Conservation (phyloP, 2,113 vertebrate genomes). For the Herpailurus yagouaroundi region DNA sequence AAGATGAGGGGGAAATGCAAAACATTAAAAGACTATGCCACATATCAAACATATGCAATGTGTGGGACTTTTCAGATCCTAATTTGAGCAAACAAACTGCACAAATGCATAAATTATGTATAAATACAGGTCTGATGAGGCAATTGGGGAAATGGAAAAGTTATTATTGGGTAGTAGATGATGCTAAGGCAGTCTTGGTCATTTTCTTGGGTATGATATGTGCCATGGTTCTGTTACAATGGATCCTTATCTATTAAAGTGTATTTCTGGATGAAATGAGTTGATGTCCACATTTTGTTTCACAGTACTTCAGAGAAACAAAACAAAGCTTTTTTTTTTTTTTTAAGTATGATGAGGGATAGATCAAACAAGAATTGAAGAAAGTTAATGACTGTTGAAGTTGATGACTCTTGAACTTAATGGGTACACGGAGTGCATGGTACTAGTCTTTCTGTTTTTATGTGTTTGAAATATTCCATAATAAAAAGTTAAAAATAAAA, state of each 20-base stretch:
- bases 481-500: background rate
- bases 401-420: constrained; percentile 48
- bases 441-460: constrained; percentile 21
- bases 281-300: constrained; percentile 12
- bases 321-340: background rate
- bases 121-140: background rate
- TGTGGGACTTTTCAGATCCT: background rate
- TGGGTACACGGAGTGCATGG: constrained; percentile 33
- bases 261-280: background rate
- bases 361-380: background rate
- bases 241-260: background rate
- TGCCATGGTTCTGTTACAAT: background rate
- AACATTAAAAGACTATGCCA: background rate
- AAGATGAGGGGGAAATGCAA: background rate
- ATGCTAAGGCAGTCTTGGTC: background rate
- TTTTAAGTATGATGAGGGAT: background rate
- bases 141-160: background rate
- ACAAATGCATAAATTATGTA: background rate
- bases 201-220: background rate
- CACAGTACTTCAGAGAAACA: background rate
- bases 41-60: background rate
- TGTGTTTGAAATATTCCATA: constrained; percentile 2
- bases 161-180: background rate
- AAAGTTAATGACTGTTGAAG: constrained; percentile 50
- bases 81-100: background rate